Conservation (phyloP, 2,888 invertebrate species). For the Andrena minutula region DNA sequence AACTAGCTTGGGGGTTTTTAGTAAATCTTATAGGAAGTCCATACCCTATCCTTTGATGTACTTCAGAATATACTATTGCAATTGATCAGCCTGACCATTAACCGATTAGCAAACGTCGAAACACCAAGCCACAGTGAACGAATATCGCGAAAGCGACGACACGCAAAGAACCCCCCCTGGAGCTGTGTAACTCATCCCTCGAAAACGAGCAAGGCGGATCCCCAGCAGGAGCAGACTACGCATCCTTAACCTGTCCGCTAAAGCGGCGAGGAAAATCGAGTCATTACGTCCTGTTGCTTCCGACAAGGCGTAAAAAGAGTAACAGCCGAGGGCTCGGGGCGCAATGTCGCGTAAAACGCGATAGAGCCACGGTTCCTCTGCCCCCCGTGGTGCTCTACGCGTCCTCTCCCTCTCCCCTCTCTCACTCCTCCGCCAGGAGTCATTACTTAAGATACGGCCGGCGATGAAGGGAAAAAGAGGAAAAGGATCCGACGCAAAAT, state of each 20-base stretch:
- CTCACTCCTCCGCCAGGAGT: slow-evolving; percentile 8
- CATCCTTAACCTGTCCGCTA: background rate
- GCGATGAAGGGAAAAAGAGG: slow-evolving; percentile 29
- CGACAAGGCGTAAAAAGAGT: slow-evolving; percentile 27
- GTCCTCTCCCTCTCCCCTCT: background rate
- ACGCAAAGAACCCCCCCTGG: too few species aligned
- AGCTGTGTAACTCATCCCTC: too few species aligned
- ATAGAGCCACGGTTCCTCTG: slow-evolving; percentile 38
- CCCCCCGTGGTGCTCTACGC: background rate
- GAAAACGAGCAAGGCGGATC: too few species aligned
- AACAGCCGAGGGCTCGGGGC: slow-evolving; percentile 12
- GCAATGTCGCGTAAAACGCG: slow-evolving; percentile 67
- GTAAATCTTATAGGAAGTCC: too few species aligned
- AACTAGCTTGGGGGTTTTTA: too few species aligned
- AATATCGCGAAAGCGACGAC: too few species aligned
- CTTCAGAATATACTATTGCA: too few species aligned
- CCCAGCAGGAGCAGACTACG: background rate
- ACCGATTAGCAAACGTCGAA: too few species aligned
- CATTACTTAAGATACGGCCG: slow-evolving; percentile 67
- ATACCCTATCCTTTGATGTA: too few species aligned
- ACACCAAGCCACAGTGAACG: too few species aligned
- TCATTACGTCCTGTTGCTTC: slow-evolving; percentile 35
- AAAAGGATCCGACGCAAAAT: slow-evolving; percentile 63
- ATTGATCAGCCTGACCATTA: too few species aligned
- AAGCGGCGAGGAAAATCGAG: slow-evolving; percentile 39